Evolutionary conservation across 2,888 invertebrate genomes (phyloP), one percentile per base, ranked within the genome.

Genomic region (Limnephilus rhombicus): DNA sequence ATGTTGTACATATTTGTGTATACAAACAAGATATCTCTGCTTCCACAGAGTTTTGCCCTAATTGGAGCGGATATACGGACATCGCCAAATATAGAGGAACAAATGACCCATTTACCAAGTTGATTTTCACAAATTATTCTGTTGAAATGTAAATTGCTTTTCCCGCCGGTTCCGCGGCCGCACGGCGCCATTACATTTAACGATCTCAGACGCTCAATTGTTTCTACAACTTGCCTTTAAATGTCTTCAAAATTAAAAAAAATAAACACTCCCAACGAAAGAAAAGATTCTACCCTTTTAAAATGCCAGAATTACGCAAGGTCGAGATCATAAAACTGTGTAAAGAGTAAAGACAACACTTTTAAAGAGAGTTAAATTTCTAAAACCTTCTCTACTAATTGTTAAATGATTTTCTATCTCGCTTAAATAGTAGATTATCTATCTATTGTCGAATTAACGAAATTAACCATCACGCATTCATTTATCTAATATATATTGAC

Each of bases 101-200:
- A 68, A 89, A 91, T 91, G 91, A 91, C 91, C 91, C 88, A 91
- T 82, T 91, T 91, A 89, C 89, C 89, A 15, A 81, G 89, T 81
- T 88, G 88, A 53, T 88, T 88, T 88, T 68, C 88, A 68, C 68
- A 68, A 88, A 89, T 81, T 89, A 81, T 89, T 45, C 81, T 81
- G 45, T 89, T 81, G 80, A 89, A 89, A 89, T 89, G 89, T 89
- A 89, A 89, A 89, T 89, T 89, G 89, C 89, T 45, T n/a, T 80
- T 29, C 89, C 37, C 80, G 45, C 68, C 68, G 9, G 68, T n/a
- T 81, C 81, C 24, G 41, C 45, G 13, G 24, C 80, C 80, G 81
- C 37, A 45, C 81, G 81, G 37, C 81, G 89, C 88, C 88, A 80
- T 89, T 34, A 31, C 34, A 5, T 81, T 89, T 80, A 41, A 89